Percentiles rank a stretch among this genome's conserved stretches.
These are phyloP conservation scores for Macrophya alboannulata DNA, from an alignment of 2,888 invertebrate species.

Conservation along the genomic window DNA sequence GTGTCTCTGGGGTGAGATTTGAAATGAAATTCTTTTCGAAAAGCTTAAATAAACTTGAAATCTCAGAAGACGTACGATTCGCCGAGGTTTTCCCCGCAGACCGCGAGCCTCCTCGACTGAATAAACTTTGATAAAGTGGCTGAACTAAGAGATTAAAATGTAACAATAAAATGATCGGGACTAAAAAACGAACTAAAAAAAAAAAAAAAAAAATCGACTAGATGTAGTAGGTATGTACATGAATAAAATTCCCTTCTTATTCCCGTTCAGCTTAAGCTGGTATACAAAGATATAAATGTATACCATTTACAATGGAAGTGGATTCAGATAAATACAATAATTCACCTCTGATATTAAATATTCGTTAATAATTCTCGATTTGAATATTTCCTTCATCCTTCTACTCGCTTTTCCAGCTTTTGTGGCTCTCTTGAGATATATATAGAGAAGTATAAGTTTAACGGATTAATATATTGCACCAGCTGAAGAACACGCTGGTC, in stretches of 20 bases:
- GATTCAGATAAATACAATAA: neutral
- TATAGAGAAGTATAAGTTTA: neutral
- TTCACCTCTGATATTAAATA: neutral
- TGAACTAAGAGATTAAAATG: slow-evolving; percentile 45
- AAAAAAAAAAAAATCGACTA: neutral
- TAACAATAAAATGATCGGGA: slow-evolving; percentile 34
- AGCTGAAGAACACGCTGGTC: neutral
- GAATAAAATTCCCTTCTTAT: neutral
- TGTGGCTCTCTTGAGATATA: neutral
- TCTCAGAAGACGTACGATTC: slow-evolving; percentile 43
- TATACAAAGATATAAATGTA: neutral
- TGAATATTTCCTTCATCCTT: neutral
- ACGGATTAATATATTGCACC: neutral
- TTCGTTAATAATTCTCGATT: neutral
- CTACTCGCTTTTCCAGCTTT: neutral
- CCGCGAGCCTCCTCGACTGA: neutral
- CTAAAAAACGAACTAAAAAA: neutral
- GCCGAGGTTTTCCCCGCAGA: neutral
- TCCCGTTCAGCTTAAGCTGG: neutral
- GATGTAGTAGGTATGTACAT: neutral
- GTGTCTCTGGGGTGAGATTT: slow-evolving; percentile 62
- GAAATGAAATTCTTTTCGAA: slow-evolving; percentile 60
- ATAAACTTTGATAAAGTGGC: slow-evolving; percentile 46
- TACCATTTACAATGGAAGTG: neutral
- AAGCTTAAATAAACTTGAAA: slow-evolving; percentile 48